Base-by-base conservation (phyloP, 2,888 invertebrate genomes). In the Parnassius apollo region DNA sequence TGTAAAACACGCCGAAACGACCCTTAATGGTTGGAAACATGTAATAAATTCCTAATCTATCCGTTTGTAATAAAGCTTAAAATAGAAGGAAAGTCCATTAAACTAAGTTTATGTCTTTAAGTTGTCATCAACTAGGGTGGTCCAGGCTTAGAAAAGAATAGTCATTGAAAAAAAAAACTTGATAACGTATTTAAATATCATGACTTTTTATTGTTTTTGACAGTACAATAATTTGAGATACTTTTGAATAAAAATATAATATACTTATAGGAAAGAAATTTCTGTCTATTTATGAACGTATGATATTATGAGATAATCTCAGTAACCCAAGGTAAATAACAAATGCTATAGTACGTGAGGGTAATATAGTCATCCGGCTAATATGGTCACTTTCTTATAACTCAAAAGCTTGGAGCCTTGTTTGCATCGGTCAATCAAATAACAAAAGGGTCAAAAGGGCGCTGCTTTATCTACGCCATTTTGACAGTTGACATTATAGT, bases 111-210 rank as follows among this genome's bases (percentile, higher is more conserved):
- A 42, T 12, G 22, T 25, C 13, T 45, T 46, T 11, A 57, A 51
- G 56, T 45, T 11, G n/a, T 51, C 18, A 9, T 12, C 58, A 7
- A 35, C 54, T 25, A 45, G 54, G 62, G 62, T 62, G 62, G 62
- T 62, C 62, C 54, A 0, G 0, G 13, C 11, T 42, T 13, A 13
- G 35, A 53, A 48, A 25, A 35, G 10, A 57, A 9, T 18, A 35
- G 25, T 49, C 25, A 58, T 54, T 58, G 54, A 58, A 49, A 49
- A 44, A n/a, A 44, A 55, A 42, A 55, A 59, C 18, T 22, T 18
- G n/a, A 48, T 59, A 48, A 53, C 25, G 35, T 58, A 44, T 48
- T 61, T 46, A 22, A 48, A 53, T 12, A 9, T 58, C 54, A 13
- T 45, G 52, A 62, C 53, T 13, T 54, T n/a, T 55, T 42, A 44